Conservation (phyloP, 1,140 invertebrate genomes). For the Eurosta solidaginis region DNA sequence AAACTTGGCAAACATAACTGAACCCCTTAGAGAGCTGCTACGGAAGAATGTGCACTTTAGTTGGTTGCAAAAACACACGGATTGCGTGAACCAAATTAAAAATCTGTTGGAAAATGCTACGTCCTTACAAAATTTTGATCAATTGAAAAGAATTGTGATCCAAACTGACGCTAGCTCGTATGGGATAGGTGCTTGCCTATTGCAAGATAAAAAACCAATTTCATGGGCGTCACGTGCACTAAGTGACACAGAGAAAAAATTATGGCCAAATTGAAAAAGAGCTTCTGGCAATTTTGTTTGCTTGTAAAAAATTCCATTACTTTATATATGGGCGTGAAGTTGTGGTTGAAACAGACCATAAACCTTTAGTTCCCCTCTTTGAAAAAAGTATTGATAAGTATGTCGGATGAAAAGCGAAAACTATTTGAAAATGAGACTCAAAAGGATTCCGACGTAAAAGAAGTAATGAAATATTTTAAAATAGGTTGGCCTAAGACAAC, state of each 20-base stretch:
- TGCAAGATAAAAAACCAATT: no score
- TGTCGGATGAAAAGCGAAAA: slow-evolving; percentile 38
- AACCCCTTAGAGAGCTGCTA: neutral
- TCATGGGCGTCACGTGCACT: slow-evolving; percentile 39
- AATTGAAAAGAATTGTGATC: no score
- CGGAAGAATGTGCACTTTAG: slow-evolving; percentile 37
- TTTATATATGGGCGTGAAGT: slow-evolving; percentile 55
- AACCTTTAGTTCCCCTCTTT: slow-evolving; percentile 50
- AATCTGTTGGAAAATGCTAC: slow-evolving; percentile 35
- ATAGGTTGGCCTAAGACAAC: slow-evolving; percentile 54
- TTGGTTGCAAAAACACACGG: slow-evolving; percentile 31
- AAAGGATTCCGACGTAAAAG: slow-evolving; percentile 40
- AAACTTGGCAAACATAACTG: slow-evolving; percentile 33
- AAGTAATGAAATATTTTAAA: slow-evolving; percentile 38
- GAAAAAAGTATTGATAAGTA: slow-evolving; percentile 49
- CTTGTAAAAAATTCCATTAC: neutral
- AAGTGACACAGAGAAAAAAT: slow-evolving; percentile 37
- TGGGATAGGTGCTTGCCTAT: no score
- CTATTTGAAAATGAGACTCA: slow-evolving; percentile 40
- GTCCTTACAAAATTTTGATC: slow-evolving; percentile 43
- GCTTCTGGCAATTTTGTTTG: slow-evolving; percentile 38
- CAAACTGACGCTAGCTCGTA: slow-evolving; percentile 32
- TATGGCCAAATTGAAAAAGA: slow-evolving; percentile 36
- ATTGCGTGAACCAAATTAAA: slow-evolving; percentile 38
- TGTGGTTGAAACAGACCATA: slow-evolving; percentile 61